A percentile compares a stretch with the other conserved stretches of the same genome.
Evolutionary conservation across 2,113 vertebrate species (phyloP).

Genomic region (Puntigrus tetrazona): DNA sequence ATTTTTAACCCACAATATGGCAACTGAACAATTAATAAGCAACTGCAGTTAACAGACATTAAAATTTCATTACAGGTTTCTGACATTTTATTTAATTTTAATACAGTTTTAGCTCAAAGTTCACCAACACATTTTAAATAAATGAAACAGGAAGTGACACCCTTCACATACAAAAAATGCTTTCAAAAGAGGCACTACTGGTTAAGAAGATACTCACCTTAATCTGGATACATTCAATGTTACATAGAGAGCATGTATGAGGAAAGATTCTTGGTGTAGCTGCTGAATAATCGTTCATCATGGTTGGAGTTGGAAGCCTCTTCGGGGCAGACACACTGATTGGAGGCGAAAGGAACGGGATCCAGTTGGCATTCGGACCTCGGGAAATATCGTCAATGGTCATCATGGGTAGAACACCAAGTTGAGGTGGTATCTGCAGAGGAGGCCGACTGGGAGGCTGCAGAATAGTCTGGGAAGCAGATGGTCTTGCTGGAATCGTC

Average conservation of each 20-base stretch:
- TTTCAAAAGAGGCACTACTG: constrained; percentile 48
- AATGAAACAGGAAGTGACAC: constrained; percentile 27
- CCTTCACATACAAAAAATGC: constrained; percentile 43
- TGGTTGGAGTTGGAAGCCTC: constrained; percentile 80
- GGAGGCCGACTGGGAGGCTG: constrained; percentile 12
- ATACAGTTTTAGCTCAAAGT: constrained; percentile 20
- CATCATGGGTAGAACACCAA: constrained; percentile 58
- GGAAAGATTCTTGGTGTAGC: constrained; percentile 89
- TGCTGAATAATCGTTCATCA: constrained; percentile 96
- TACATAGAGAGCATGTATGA: constrained; percentile 97
- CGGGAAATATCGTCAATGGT: constrained; percentile 57
- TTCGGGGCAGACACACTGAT: constrained; percentile 71
- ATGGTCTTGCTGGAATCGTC: constrained; percentile 45
- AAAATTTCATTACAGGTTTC: constrained; percentile 12
- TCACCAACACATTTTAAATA: constrained; percentile 29
- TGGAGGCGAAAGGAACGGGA: constrained; percentile 67
- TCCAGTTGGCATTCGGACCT: constrained; percentile 71
- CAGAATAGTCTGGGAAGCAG: constrained; percentile 18
- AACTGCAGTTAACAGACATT: constrained; percentile 17
- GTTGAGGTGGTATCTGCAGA: constrained; percentile 23
- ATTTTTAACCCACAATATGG: neutral
- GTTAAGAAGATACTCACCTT: constrained; percentile 86
- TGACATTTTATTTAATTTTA: constrained; percentile 29
- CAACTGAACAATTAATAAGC: constrained; percentile 2
- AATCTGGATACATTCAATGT: constrained; percentile 87